These are phyloP conservation scores for Eudyptes chrysolophus DNA, from an alignment of 2,113 vertebrate species.

Conservation along the genomic window DNA sequence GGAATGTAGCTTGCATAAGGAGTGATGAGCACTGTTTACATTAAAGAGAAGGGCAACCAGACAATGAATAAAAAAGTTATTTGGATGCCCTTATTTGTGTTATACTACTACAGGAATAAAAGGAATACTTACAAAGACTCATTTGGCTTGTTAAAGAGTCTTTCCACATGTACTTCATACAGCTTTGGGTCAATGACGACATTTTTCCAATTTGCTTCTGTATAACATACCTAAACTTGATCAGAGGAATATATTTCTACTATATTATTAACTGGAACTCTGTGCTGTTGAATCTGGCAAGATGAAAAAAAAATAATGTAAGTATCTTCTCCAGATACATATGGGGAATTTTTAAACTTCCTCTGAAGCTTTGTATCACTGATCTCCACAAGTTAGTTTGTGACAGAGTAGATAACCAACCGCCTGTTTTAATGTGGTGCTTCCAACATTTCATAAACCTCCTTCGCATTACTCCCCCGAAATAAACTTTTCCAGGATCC, in stretches of 20 bases:
- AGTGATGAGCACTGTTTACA: neutral
- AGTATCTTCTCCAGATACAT: neutral
- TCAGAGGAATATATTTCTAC: neutral
- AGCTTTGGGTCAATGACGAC: neutral
- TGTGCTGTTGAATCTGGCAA: neutral
- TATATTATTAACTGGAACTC: neutral
- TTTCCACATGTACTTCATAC: neutral
- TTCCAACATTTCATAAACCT: neutral
- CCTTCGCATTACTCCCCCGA: neutral
- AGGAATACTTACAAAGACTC: neutral
- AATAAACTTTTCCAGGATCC: neutral
- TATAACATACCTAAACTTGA: neutral
- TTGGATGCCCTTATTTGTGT: neutral
- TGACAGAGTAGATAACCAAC: neutral
- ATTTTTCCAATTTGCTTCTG: neutral
- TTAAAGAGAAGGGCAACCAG: neutral
- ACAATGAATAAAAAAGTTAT: neutral
- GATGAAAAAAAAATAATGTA: neutral
- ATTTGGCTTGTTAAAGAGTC: neutral
- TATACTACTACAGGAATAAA: neutral
- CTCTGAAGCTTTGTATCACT: neutral
- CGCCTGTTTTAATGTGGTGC: neutral
- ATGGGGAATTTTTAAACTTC: neutral
- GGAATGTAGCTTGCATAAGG: neutral
- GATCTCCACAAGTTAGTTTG: neutral